Evolutionary conservation across 1,140 invertebrate species (phyloP), one percentile per base, ranked within the genome.

Genomic region (Drosophila erecta): DNA sequence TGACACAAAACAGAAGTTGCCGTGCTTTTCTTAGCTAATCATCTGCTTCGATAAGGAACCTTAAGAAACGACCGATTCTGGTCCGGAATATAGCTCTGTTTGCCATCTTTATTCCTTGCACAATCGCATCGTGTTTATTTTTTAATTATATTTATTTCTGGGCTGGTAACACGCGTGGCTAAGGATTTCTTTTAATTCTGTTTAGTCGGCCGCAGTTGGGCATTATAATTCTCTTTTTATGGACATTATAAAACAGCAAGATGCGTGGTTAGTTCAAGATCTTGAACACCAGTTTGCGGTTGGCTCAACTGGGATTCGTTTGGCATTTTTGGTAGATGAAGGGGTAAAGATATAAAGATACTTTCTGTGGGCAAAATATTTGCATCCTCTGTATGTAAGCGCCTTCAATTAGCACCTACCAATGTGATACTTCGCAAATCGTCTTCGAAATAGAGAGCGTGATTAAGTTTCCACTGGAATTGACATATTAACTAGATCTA

Each of bases 401-500:
- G 76, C 44, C 22, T 38, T 2, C 57, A 83, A 86, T 86, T 89
- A 83, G 58, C 83, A 86, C 75, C 55, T 60, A 15, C 20, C 60
- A 35, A 57, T 65, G 59, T 67, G 44, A 70, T 59, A 62, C 79
- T 58, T 76, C 35, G 78, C 65, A 57, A 69, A 51, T 40, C 62
- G 53, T 65, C 62, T 76, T 76, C 67, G 65, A 46, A 59, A 66
- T 57, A 50, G 57, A 53, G 64, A 75, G 75, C 50, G 67, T 78
- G 69, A 86, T 86, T 86, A 79, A 65, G 76, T 75, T 79, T 79
- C 65, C 47, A 61, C 24, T 54, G 62, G 17, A 87, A 87, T 87
- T 87, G 84, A 89, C 84, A 67, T 83, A 87, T 89, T 76, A 83
- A 87, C 84, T 59, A 83, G 84, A 87, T 76, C 69, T 24, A 83